Percentiles rank a stretch among this genome's conserved stretches.
Conservation (phyloP, 2,888 invertebrate genomes). For the Drosophila ezoana region DNA sequence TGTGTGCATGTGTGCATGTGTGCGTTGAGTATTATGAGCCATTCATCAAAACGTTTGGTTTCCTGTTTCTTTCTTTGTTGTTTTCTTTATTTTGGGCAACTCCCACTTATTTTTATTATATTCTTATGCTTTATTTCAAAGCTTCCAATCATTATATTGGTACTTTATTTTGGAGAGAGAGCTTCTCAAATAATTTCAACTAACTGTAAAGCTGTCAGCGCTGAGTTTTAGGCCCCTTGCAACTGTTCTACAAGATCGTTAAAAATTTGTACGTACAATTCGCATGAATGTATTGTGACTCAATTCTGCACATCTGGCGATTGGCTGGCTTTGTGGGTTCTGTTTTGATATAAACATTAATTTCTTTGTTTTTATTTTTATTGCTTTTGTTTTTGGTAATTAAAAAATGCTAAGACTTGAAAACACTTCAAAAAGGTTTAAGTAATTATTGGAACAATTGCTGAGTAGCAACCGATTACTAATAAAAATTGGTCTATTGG, state of each 20-base stretch:
- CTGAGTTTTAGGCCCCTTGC: conserved; percentile 1
- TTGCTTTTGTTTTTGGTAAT: conserved; percentile 3
- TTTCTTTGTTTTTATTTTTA: conserved; percentile 13
- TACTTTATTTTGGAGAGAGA: too few relatives aligned
- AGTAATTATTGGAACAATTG: conserved; percentile 19
- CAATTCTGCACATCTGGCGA: conserved; percentile 45
- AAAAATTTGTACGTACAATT: neutral
- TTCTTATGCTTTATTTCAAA: conserved; percentile 20
- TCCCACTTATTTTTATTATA: conserved; percentile 78
- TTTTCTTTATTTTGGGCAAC: conserved; percentile 75
- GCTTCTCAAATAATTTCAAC: conserved; percentile 5
- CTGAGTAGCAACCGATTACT: conserved; percentile 11
- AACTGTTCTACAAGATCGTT: conserved; percentile 4
- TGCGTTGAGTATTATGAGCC: conserved; percentile 75
- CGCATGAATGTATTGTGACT: conserved; percentile 26
- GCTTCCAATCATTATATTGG: conserved; percentile 17
- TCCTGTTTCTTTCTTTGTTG: conserved; percentile 47
- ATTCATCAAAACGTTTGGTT: conserved; percentile 77
- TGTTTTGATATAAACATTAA: conserved; percentile 42
- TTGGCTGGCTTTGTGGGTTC: conserved; percentile 32
- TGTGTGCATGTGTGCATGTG: conserved; percentile 26
- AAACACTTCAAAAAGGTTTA: conserved; percentile 8
- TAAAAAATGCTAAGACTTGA: conserved; percentile 1
- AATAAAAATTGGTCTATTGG: neutral
- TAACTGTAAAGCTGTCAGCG: neutral